Evolutionary conservation across 2,888 invertebrate genomes (phyloP).

Genomic region (Drosophila eohydei): DNA sequence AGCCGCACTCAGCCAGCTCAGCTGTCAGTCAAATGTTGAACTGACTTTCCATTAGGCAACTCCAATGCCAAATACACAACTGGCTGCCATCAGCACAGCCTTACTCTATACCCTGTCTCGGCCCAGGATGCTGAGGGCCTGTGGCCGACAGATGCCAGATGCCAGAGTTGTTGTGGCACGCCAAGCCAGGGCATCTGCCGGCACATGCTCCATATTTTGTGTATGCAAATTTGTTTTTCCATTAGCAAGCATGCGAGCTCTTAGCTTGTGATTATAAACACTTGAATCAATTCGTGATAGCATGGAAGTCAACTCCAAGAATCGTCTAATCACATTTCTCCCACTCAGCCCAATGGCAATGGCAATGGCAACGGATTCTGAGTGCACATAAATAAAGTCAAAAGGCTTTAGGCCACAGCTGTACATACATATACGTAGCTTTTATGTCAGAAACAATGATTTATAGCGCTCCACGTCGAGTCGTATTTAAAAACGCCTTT

Average conservation of each 20-base stretch:
- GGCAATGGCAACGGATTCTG: background rate
- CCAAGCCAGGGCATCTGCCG: background rate
- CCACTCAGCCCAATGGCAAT: background rate
- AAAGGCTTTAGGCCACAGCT: background rate
- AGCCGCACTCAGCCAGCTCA: background rate
- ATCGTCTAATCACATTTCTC: background rate
- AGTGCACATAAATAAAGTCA: background rate
- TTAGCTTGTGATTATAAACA: conserved; percentile 1
- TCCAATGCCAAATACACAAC: background rate
- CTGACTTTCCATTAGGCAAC: conserved; percentile 7
- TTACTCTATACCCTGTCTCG: background rate
- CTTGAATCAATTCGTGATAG: conserved; percentile 5
- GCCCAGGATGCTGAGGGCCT: background rate
- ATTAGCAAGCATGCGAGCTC: conserved; percentile 37
- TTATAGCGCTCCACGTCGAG: background rate
- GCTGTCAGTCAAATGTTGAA: background rate
- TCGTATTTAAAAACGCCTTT: background rate
- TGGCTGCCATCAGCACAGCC: no score
- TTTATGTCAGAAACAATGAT: conserved; percentile 7
- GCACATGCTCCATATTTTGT: background rate
- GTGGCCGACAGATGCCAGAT: background rate
- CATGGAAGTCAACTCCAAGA: background rate
- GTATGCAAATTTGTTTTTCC: conserved; percentile 17
- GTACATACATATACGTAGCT: background rate
- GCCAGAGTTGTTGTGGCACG: background rate